A percentile compares a stretch with the other conserved stretches of the same genome.
These are phyloP conservation scores for Bostrychus sinensis DNA, from an alignment of 2,113 vertebrate species.

Conservation along the genomic window DNA sequence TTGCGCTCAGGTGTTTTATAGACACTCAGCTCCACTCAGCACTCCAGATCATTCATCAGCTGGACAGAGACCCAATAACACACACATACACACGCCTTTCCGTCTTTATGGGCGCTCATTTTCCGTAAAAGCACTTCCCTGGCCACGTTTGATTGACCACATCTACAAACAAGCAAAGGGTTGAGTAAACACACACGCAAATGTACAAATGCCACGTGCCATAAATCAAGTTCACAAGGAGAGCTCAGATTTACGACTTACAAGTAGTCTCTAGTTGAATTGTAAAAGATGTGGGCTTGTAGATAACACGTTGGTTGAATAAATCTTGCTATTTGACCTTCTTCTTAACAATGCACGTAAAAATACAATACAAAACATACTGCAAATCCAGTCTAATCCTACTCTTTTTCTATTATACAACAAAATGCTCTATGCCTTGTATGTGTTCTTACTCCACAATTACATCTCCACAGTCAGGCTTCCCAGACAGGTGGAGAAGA, in stretches of 20 bases:
- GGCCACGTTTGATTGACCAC: slow-evolving; percentile 34
- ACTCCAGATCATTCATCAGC: slow-evolving; percentile 57
- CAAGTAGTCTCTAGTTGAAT: slow-evolving; percentile 12
- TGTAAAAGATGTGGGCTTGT: not conserved
- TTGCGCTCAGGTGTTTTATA: slow-evolving; percentile 50
- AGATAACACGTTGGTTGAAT: not conserved
- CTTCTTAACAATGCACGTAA: not conserved
- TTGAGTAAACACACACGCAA: slow-evolving; percentile 35
- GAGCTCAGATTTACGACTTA: slow-evolving; percentile 29
- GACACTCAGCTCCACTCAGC: slow-evolving; percentile 53
- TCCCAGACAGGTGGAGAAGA: slow-evolving; percentile 7
- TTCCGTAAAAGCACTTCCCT: slow-evolving; percentile 61
- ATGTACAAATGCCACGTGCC: slow-evolving; percentile 7
- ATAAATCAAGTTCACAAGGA: slow-evolving; percentile 34
- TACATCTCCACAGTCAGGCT: slow-evolving; percentile 7
- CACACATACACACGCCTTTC: slow-evolving; percentile 37
- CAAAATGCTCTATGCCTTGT: too few species aligned
- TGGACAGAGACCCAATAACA: slow-evolving; percentile 44
- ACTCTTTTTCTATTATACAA: too few species aligned
- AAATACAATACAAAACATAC: not conserved
- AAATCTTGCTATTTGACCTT: not conserved
- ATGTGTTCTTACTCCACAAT: not conserved
- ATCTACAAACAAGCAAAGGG: slow-evolving; percentile 21
- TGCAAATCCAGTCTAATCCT: not conserved
- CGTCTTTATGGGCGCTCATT: slow-evolving; percentile 59